These are phyloP conservation scores for Cylas formicarius DNA, from an alignment of 1,140 invertebrate species.

Conservation along the genomic window DNA sequence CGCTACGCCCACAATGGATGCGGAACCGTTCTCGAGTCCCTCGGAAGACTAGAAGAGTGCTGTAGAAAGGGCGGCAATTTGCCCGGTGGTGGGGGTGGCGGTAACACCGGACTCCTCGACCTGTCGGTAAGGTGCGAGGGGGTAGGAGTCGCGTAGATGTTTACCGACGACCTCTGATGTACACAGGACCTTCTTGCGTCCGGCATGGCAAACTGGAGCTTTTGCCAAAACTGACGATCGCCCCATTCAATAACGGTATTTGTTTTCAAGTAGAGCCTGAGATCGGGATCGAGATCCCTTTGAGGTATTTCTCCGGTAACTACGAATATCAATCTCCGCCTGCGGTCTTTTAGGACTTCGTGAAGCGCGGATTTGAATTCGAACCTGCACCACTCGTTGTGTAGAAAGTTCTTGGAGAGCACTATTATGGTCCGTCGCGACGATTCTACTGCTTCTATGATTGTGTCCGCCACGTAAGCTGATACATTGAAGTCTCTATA, in stretches of 20 bases:
- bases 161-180: slow-evolving; percentile 53
- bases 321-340: slow-evolving; percentile 76
- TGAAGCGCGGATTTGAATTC: slow-evolving; percentile 90
- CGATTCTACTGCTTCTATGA: slow-evolving; percentile 84
- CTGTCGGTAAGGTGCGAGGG: slow-evolving; percentile 42
- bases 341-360: slow-evolving; percentile 77
- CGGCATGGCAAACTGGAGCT: slow-evolving; percentile 84
- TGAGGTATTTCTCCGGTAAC: slow-evolving; percentile 76
- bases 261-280: slow-evolving; percentile 80
- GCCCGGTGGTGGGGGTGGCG: slow-evolving; percentile 52
- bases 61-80: slow-evolving; percentile 40
- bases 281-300: slow-evolving; percentile 80
- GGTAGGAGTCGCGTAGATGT: slow-evolving; percentile 52
- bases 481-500: slow-evolving; percentile 80
- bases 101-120: slow-evolving; percentile 56
- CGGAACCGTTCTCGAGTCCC: slow-evolving; percentile 38
- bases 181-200: slow-evolving; percentile 56
- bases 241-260: slow-evolving; percentile 88
- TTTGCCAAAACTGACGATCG: slow-evolving; percentile 91
- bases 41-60: slow-evolving; percentile 40
- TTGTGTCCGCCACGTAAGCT: slow-evolving; percentile 77
- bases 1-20: slow-evolving; percentile 52
- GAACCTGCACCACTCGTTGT: slow-evolving; percentile 89
- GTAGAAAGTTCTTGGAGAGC: slow-evolving; percentile 85
- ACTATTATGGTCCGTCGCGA: slow-evolving; percentile 85